These are phyloP conservation scores for Heliconius sara DNA, from an alignment of 2,888 invertebrate species.

Conservation along the genomic window DNA sequence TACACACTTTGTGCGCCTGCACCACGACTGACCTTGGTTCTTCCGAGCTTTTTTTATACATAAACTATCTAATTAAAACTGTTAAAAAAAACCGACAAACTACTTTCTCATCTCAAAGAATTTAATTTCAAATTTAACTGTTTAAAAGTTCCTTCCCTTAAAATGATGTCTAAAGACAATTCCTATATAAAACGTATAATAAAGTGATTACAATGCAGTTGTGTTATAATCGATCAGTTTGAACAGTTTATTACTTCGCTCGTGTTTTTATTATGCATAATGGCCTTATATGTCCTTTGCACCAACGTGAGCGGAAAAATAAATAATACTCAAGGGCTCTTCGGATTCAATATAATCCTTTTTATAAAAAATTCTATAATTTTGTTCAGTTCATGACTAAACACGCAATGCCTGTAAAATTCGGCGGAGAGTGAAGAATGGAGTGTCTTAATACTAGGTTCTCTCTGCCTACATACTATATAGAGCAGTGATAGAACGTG, in stretches of 20 bases:
- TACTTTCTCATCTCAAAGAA: neutral
- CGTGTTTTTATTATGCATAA: neutral
- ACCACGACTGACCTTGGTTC: too few species aligned
- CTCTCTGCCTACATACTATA: too few species aligned
- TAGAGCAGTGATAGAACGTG: too few species aligned
- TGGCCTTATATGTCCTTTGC: constrained; percentile 31
- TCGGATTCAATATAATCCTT: neutral
- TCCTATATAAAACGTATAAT: constrained; percentile 2
- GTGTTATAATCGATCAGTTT: constrained; percentile 16
- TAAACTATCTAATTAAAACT: too few species aligned
- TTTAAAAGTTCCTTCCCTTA: neutral
- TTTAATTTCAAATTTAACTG: neutral
- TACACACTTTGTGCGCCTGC: too few species aligned
- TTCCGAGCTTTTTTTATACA: too few species aligned
- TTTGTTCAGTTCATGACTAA: too few species aligned
- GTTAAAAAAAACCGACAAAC: neutral
- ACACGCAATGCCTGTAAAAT: too few species aligned
- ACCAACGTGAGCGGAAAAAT: constrained; percentile 29
- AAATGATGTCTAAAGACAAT: neutral
- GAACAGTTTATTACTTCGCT: constrained; percentile 8
- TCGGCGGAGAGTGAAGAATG: too few species aligned
- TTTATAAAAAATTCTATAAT: neutral
- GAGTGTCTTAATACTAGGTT: too few species aligned
- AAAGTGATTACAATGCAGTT: constrained; percentile 27
- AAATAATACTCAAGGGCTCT: constrained; percentile 18